Evolutionary conservation across 2,797 vertebrate genomes (phyloP).

Genomic region (Ctenochaetus hawaiiensis): DNA sequence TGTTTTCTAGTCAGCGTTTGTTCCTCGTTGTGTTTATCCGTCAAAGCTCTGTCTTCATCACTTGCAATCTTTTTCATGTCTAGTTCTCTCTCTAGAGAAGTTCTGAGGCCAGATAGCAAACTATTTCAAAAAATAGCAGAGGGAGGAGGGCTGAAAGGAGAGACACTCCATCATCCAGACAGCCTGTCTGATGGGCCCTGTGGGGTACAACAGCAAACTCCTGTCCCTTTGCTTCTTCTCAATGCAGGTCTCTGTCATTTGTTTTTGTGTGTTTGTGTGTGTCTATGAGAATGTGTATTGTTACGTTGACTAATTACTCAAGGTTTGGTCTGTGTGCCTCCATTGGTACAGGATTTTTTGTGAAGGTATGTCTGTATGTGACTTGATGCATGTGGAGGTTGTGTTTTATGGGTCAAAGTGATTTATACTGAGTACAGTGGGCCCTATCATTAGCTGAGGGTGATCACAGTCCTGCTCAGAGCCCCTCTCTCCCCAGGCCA

Average conservation of each 20-base stretch:
- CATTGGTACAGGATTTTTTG: constrained; percentile 35
- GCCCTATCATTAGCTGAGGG: constrained; percentile 83
- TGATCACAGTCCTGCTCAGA: constrained; percentile 72
- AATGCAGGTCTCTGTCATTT: background rate
- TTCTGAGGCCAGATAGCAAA: constrained; percentile 13
- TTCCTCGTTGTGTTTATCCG: constrained; percentile 36
- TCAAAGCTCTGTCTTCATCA: constrained; percentile 29
- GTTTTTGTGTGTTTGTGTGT: background rate
- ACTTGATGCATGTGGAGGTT: constrained; percentile 41
- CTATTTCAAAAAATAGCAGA: constrained; percentile 22
- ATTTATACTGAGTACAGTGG: constrained; percentile 84
- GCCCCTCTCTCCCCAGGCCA: constrained; percentile 55
- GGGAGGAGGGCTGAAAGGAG: constrained; percentile 11
- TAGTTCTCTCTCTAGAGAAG: constrained; percentile 6
- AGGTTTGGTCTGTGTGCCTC: constrained; percentile 6
- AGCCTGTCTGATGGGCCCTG: constrained; percentile 49
- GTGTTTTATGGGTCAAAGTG: constrained; percentile 80
- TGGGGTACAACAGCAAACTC: constrained; percentile 39
- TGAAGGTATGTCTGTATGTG: constrained; percentile 20
- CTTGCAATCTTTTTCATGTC: constrained; percentile 29
- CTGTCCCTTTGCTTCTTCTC: constrained; percentile 17
- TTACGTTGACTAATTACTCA: background rate
- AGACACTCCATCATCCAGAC: constrained; percentile 48
- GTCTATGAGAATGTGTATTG: constrained; percentile 8
- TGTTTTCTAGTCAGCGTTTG: constrained; percentile 33